phyloP scores from a whole-genome alignment of 2,113 vertebrate species.

The Pteruthius melanotis region DNA sequence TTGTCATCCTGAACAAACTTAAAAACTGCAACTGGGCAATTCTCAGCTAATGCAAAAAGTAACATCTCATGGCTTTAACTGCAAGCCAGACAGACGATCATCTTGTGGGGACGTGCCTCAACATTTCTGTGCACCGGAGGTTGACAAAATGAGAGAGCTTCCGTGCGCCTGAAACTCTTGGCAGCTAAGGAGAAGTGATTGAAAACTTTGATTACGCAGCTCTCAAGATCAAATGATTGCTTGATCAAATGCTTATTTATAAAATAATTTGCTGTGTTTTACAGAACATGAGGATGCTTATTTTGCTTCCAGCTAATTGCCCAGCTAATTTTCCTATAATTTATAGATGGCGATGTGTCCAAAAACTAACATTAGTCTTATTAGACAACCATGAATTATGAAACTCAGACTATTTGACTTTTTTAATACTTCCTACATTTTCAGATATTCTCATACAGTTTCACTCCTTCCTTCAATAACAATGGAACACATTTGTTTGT shows the following conservation, averaged over 20 bases:
- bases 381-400: neutral
- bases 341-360: neutral
- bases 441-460: neutral
- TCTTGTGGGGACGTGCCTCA: conserved; percentile 59
- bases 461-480: neutral
- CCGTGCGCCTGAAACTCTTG: neutral
- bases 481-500: neutral
- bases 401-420: neutral
- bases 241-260: conserved; percentile 32
- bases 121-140: conserved; percentile 29
- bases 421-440: neutral
- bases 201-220: conserved; percentile 25
- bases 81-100: conserved; percentile 40
- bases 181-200: conserved; percentile 35
- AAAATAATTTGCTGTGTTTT: neutral
- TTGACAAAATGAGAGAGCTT: conserved; percentile 35
- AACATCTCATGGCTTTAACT: conserved; percentile 46
- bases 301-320: conserved; percentile 41
- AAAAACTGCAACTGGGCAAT: conserved; percentile 58
- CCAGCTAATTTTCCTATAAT: conserved; percentile 19
- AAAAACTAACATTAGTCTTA: neutral
- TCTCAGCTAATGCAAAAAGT: conserved; percentile 47
- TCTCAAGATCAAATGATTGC: conserved; percentile 16
- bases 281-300: neutral
- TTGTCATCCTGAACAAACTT: conserved; percentile 52